Conservation (phyloP, 92 coral and sea anemone genomes). For the Metridium senile region DNA sequence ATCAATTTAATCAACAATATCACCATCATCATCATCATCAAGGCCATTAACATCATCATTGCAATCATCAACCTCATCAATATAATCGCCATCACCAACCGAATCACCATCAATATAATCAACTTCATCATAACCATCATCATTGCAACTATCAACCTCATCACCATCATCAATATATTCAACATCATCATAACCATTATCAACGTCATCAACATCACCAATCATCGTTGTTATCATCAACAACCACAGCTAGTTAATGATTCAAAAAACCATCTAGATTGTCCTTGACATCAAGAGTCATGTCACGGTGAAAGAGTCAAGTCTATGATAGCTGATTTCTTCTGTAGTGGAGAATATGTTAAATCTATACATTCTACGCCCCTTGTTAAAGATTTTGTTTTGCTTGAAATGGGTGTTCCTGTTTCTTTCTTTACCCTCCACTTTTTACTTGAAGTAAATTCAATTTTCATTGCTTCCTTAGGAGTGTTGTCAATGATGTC, state of each 20-base stretch:
- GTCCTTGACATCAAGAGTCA: no score
- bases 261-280: no score
- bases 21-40: background rate
- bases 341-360: conserved; percentile 16
- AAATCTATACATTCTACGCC: conserved; percentile 15
- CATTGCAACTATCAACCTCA: no score
- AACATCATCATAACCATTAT: no score
- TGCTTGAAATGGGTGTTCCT: background rate
- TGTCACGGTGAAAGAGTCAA: conserved; percentile 22
- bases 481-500: background rate
- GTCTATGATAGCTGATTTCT: background rate
- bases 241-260: no score
- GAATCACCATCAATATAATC: no score
- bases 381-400: background rate
- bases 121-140: background rate
- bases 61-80: background rate
- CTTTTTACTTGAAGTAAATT: conserved; percentile 19
- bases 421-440: conserved; percentile 26
- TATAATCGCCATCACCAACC: background rate
- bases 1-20: background rate
- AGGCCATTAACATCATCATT: background rate
- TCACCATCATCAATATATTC: no score
- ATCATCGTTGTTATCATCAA: no score
- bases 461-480: conserved; percentile 13
- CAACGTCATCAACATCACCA: no score